Evolutionary conservation across 1,140 invertebrate genomes (phyloP), one percentile per base, ranked within the genome.

Genomic region (Drosophila albomicans): DNA sequence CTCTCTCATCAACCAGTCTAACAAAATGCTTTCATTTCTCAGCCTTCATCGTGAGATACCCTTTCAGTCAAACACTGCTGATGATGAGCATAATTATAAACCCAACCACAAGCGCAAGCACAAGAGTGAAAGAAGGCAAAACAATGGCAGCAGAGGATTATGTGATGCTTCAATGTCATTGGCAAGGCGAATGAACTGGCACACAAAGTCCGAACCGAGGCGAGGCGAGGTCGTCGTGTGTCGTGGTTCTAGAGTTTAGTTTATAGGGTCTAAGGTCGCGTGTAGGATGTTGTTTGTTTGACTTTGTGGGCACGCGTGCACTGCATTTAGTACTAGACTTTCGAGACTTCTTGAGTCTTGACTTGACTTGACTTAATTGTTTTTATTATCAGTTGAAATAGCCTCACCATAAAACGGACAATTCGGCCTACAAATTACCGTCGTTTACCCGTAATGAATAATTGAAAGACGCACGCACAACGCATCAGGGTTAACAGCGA

Each of bases 261-360:
- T 25, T 25, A 25, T 25, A 30, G 15, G 28, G 11, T n/a, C n/a
- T 28, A 41, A 56, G 68, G 30, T 65, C 49, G 43, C 10, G 43
- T 59, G 59, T 63, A 48, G 68, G 41, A 56, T 54, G 56, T 56
- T 73, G 30, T 52, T 67, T 59, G 38, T 16, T 52, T 54, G 46
- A 11, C 8, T 46, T 13, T 41, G 64, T 10, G 64, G 64, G 64
- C 56, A 74, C 71, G 65, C 58, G 64, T 74, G 56, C 38, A 45
- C 6, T 46, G 48, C 57, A 74, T 56, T 74, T 30, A 11, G 7
- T 43, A 8, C 41, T 25, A 25, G n/a, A 2, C 16, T 25, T 25
- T 25, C 20, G 20, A 25, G 8, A 20, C 5, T 35, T 41, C 35
- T 35, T n/a, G 15, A 62, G 25, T 41, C 35, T 35, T 8, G 28